Conservation (phyloP, 2,113 vertebrate genomes). For the Cervus canadensis region DNA sequence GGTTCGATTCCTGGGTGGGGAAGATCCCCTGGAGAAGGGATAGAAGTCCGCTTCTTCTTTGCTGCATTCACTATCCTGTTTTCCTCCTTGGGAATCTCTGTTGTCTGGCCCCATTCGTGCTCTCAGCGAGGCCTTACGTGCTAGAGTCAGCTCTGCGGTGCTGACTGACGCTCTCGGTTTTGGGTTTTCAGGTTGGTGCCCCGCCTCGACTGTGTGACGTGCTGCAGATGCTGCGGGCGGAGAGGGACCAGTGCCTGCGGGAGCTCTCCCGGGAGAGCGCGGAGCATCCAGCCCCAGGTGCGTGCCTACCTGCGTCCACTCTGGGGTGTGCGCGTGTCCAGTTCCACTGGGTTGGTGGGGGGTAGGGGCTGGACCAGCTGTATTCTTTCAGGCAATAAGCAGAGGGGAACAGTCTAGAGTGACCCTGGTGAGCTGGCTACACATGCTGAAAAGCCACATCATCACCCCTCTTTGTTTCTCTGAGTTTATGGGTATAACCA, state of each 20-base stretch:
- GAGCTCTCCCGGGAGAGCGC: conserved; percentile 64
- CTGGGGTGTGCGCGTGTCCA: fast-evolving
- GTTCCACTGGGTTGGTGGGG: neutral
- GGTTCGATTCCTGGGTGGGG: neutral
- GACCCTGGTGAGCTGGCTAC: neutral
- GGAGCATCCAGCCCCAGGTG: conserved; percentile 63
- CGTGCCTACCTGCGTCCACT: neutral
- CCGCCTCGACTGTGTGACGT: conserved; percentile 82
- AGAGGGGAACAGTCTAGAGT: neutral
- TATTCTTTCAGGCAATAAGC: neutral
- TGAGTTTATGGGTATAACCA: neutral
- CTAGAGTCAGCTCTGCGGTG: neutral
- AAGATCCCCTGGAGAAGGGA: neutral
- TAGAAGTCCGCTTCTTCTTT: neutral
- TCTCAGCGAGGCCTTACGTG: neutral
- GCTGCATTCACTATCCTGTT: neutral
- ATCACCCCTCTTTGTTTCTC: neutral
- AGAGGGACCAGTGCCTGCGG: conserved; percentile 82
- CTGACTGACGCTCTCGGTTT: neutral
- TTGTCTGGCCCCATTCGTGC: neutral
- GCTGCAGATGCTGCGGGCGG: conserved; percentile 76
- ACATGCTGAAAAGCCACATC: neutral
- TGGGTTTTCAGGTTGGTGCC: conserved; percentile 69
- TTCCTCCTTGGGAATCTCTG: neutral
- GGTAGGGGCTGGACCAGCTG: no score